Evolutionary conservation across 1,140 invertebrate genomes (phyloP), one percentile per base, ranked within the genome.

Genomic region (Delia radicum): DNA sequence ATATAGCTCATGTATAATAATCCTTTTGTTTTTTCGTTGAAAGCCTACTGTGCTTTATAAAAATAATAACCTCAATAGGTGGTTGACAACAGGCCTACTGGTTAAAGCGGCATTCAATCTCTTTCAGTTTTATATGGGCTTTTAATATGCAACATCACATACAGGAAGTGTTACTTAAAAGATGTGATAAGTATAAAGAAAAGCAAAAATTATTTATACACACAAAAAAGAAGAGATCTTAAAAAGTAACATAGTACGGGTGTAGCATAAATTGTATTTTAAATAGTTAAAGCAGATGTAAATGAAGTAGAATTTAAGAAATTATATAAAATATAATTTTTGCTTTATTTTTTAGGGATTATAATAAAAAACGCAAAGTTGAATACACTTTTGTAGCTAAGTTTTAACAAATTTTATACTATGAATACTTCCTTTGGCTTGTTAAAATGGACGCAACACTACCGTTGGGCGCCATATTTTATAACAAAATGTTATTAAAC

Each of bases 131-230:
- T 33, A 69, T 37, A 69, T 69, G 65, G 29, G 29, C 65, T 69
- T 33, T 69, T 33, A 69, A 69, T 55, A 55, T 69, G 65, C 65
- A 69, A 69, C 65, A 69, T 69, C 21, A 33, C 29, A 69, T 37
- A 69, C 65, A 69, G 65, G 65, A 69, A 69, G 31, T 69, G 65
- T 69, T 69, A 69, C 65, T 69, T 69, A 69, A 55, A 55, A 69
- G 65, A 33, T 69, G n/a, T n/a, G 65, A 69, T 69, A 69, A 24
- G 65, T 33, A 69, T 21, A 69, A 69, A 28, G 31, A 1, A 69
- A 21, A 69, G 3, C n/a, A 26, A 33, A n/a, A 24, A 2, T 21
- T 0, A 55, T 18, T 8, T 8, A 55, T 7, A 55, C 48, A 55
- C 0, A 55, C 18, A 55, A 5, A 21, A n/a, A 37, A 10, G 13